phyloP scores from a whole-genome alignment of 2,797 vertebrate species.

The Enteromius unitaeniatus region DNA sequence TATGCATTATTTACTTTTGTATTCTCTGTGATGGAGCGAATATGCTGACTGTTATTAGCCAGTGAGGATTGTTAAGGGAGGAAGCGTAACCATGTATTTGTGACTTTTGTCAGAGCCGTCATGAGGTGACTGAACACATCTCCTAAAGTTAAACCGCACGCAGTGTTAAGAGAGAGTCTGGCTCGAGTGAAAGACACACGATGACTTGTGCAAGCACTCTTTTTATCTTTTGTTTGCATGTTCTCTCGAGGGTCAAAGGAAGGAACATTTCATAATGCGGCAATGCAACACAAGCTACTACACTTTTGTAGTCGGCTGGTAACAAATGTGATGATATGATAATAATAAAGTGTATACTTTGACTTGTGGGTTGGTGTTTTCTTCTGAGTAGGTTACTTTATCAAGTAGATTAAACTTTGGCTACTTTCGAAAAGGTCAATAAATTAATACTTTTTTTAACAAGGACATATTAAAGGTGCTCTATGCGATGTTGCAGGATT shows the following conservation, averaged over 20 bases:
- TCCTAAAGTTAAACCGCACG: constrained; percentile 17
- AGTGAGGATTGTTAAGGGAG: constrained; percentile 36
- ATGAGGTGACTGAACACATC: not conserved
- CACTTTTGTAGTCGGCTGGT: constrained; percentile 48
- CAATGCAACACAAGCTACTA: constrained; percentile 41
- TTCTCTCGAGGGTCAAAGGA: constrained; percentile 36
- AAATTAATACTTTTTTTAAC: not conserved
- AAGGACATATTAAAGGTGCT: not conserved
- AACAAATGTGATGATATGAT: constrained; percentile 55
- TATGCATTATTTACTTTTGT: constrained; percentile 37
- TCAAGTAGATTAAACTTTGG: not conserved
- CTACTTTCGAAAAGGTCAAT: not conserved
- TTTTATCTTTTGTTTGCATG: constrained; percentile 39
- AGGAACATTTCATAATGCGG: constrained; percentile 49
- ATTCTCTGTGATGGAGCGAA: constrained; percentile 46
- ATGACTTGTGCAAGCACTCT: constrained; percentile 53
- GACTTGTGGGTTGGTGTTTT: not conserved
- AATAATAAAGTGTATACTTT: constrained; percentile 36
- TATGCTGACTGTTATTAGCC: constrained; percentile 31
- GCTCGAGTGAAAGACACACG: constrained; percentile 43
- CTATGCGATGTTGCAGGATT: no score
- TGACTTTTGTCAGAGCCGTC: constrained; percentile 10
- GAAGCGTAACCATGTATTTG: constrained; percentile 7
- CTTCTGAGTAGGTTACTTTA: not conserved
- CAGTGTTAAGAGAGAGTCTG: constrained; percentile 61